Evolutionary conservation across 2,888 invertebrate species (phyloP).

Genomic region (Chydorus sphaericus): DNA sequence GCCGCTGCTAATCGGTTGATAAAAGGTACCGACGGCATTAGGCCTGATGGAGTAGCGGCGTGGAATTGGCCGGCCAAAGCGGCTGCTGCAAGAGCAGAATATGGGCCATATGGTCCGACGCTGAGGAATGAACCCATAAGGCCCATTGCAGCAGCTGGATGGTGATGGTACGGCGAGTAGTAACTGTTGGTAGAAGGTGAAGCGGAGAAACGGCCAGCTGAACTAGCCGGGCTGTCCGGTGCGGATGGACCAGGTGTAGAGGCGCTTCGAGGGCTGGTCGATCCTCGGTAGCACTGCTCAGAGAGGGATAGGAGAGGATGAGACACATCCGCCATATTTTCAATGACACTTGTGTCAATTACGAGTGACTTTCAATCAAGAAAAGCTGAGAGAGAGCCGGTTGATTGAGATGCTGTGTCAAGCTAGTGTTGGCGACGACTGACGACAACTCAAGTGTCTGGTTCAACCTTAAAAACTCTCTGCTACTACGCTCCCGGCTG

Average conservation of each 20-base stretch:
- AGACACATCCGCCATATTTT: neutral
- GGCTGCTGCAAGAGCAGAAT: constrained; percentile 1
- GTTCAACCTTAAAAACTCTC: neutral
- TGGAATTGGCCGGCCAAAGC: neutral
- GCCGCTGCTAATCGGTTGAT: neutral
- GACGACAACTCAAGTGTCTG: constrained; percentile 6
- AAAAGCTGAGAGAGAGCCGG: neutral
- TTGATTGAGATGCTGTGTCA: constrained; percentile 4
- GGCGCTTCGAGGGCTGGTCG: constrained; percentile 15
- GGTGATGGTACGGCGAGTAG: constrained; percentile 7
- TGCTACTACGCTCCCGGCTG: neutral
- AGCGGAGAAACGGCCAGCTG: constrained; percentile 13
- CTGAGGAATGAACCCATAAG: constrained; percentile 9
- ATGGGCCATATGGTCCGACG: constrained; percentile 1
- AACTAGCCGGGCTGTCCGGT: constrained; percentile 14
- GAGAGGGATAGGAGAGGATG: neutral
- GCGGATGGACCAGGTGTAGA: constrained; percentile 15
- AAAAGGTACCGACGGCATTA: neutral
- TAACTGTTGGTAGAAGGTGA: constrained; percentile 13
- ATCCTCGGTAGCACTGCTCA: constrained; percentile 14
- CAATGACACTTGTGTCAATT: neutral
- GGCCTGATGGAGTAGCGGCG: neutral
- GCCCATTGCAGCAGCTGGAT: neutral
- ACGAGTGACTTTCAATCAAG: neutral
- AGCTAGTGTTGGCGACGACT: constrained; percentile 4